Conservation (phyloP, 2,113 vertebrate species). For the Gracilinanus agilis region DNA sequence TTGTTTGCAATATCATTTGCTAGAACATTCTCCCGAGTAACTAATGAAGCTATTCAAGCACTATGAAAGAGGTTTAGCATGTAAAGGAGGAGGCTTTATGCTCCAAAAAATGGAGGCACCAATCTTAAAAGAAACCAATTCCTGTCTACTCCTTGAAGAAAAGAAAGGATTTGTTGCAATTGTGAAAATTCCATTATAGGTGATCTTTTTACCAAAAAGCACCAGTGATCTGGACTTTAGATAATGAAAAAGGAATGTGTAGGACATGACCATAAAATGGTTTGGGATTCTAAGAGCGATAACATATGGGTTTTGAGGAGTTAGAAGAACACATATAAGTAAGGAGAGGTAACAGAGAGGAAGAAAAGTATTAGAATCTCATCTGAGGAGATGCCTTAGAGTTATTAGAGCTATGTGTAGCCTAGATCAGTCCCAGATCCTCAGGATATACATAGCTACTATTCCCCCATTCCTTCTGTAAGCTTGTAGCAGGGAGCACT, state of each 20-base stretch:
- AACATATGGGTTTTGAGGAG: slow-evolving; percentile 20
- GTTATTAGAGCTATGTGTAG: background rate
- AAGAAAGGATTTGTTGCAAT: background rate
- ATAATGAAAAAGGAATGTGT: slow-evolving; percentile 4
- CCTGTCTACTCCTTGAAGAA: background rate
- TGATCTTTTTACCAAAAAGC: slow-evolving; percentile 16
- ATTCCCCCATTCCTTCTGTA: background rate
- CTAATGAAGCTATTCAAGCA: background rate
- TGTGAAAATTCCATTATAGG: background rate
- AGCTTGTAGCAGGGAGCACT: background rate
- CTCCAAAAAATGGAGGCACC: background rate
- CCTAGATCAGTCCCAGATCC: background rate
- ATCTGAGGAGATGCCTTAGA: background rate
- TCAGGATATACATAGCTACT: background rate
- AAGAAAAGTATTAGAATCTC: background rate
- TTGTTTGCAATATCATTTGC: background rate
- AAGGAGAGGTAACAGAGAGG: background rate
- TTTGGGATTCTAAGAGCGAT: slow-evolving; percentile 14
- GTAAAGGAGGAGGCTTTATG: background rate
- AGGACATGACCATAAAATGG: background rate
- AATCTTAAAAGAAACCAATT: background rate
- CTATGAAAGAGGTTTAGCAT: background rate
- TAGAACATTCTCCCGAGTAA: background rate
- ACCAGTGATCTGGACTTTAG: background rate
- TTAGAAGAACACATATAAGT: background rate